Evolutionary conservation across 2,888 invertebrate species (phyloP).

Genomic region (Diarsia dahlii): DNA sequence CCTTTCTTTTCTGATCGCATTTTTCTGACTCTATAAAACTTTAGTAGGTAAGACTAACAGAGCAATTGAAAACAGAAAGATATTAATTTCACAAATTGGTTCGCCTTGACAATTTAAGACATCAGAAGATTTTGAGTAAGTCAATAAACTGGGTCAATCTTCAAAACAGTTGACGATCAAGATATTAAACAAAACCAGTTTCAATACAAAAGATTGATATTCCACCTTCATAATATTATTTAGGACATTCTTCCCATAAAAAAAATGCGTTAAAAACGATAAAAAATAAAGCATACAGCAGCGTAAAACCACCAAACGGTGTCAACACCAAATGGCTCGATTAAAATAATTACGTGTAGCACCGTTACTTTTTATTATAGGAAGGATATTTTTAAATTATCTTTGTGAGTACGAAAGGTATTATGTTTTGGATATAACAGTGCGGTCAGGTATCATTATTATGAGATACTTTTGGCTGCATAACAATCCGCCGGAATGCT

Average conservation of each 20-base stretch:
- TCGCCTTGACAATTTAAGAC: neutral
- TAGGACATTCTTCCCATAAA: slow-evolving; percentile 14
- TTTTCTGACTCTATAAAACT: no score
- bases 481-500: neutral
- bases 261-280: slow-evolving; percentile 17
- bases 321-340: slow-evolving; percentile 49
- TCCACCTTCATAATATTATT: neutral
- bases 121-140: neutral
- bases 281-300: slow-evolving; percentile 28
- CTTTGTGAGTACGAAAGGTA: neutral
- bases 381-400: slow-evolving; percentile 29
- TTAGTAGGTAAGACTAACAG: no score
- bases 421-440: slow-evolving; percentile 16
- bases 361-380: slow-evolving; percentile 53
- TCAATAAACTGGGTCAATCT: neutral
- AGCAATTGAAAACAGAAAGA: no score
- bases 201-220: slow-evolving; percentile 17
- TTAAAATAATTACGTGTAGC: slow-evolving; percentile 51
- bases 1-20: no score
- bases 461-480: neutral
- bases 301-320: slow-evolving; percentile 19
- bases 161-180: slow-evolving; percentile 10
- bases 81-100: no score
- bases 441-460: slow-evolving; percentile 13
- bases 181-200: slow-evolving; percentile 2